Evolutionary conservation across 1,140 invertebrate genomes (phyloP).

Genomic region (Oreohelix idahoensis): DNA sequence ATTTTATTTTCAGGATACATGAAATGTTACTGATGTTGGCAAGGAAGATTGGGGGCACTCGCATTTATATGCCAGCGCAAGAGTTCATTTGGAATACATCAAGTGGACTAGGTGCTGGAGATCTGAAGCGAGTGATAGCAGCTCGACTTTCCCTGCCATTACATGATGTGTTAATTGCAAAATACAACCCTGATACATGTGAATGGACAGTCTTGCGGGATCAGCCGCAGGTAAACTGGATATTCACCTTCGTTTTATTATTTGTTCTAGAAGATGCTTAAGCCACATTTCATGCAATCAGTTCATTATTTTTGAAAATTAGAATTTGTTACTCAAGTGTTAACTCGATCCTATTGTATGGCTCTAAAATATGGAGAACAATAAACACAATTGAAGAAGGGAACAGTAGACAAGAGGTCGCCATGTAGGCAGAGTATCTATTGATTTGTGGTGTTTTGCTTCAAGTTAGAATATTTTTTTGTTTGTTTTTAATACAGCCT

Average conservation of each 20-base stretch:
- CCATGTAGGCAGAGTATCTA: too few relatives aligned
- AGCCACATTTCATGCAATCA: too few relatives aligned
- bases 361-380: too few relatives aligned
- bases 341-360: too few relatives aligned
- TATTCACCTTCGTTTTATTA: not conserved
- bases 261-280: too few relatives aligned
- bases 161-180: slow-evolving; percentile 62
- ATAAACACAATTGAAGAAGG: too few relatives aligned
- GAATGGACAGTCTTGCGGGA: slow-evolving; percentile 63
- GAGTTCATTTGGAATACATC: slow-evolving; percentile 66
- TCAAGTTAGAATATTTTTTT: too few relatives aligned
- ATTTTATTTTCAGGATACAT: slow-evolving; percentile 44
- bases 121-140: slow-evolving; percentile 53
- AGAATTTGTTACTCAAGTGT: too few relatives aligned
- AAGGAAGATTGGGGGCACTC: slow-evolving; percentile 55
- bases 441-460: too few relatives aligned
- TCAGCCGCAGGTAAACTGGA: slow-evolving; percentile 18
- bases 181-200: slow-evolving; percentile 60
- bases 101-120: slow-evolving; percentile 47
- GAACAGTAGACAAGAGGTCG: too few relatives aligned
- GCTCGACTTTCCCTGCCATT: slow-evolving; percentile 53
- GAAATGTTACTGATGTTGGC: slow-evolving; percentile 55
- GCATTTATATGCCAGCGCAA: slow-evolving; percentile 49
- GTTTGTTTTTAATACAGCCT: too few relatives aligned
- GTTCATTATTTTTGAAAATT: too few relatives aligned